Evolutionary conservation across 2,888 invertebrate species (phyloP), one percentile per base, ranked within the genome.

Genomic region (Folsomia manolachei): DNA sequence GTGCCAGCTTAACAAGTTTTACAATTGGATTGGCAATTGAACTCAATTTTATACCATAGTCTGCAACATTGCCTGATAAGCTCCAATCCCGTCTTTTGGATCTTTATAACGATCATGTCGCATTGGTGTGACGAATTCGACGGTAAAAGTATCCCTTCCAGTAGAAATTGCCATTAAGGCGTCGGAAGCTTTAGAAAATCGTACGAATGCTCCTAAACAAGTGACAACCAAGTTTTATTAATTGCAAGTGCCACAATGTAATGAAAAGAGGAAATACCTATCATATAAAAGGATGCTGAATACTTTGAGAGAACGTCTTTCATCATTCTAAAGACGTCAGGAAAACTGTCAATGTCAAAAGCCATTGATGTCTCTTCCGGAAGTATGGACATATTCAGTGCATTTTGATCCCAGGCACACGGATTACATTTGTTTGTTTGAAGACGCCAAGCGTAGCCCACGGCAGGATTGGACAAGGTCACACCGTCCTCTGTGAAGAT

Each of bases 41-140:
- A n/a, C n/a, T n/a, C n/a, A n/a, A n/a, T n/a, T n/a, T n/a, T n/a
- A n/a, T 62, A 51, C 70, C 72, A 72, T 69, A 1, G 67, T 25
- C 60, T 74, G 74, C 1, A 67, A 27, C 53, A 74, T 69, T 0
- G 69, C 71, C 39, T 74, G 74, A 56, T 69, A 74, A 19, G 69
- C 66, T 21, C 64, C 71, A 69, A 66, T 62, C 7, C 70, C 70
- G n/a, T 68, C 26, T n/a, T 27, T 63, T 7, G 74, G 23, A 11
- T 62, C 60, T 18, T 18, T 27, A 66, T 27, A 70, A 0, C 69
- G 69, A 39, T 74, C 56, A 1, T 23, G 24, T 60, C 74, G 64
- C 74, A 74, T 74, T 2, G 69, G 53, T 1, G 69, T 62, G 1
- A 60, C 51, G 69, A 61, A 71, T 23, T 74, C 74, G 4, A 74